Evolutionary conservation across 2,888 invertebrate species (phyloP), one percentile per base, ranked within the genome.

Genomic region (Pardosa pseudoannulata): DNA sequence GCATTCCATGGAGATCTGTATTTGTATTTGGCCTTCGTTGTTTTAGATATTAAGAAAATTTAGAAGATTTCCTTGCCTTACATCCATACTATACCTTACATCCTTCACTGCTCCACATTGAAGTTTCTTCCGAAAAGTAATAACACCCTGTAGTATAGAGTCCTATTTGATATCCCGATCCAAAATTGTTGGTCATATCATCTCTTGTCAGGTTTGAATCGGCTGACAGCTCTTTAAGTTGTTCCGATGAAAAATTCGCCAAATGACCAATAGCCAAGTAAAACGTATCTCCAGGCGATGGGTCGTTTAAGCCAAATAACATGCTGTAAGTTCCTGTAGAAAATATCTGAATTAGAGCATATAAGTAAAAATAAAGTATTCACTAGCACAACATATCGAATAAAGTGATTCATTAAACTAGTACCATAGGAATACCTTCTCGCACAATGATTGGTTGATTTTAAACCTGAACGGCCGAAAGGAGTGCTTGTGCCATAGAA

Each of bases 101-200:
- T 2, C 91, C 91, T 23, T 89, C 88, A 29, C 89, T 88, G 9
- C 88, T 88, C 90, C 90, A 90, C 0, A 81, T 87, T 0, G 89
- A 87, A 0, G 65, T 74, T 0, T 75, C 79, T 29, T 90, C 89
- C n/a, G 91, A 89, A 78, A 89, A 90, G 85, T 89, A 92, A 56
- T 90, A 90, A 88, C 92, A 92, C 0, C 91, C 91, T 5, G 91
- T 89, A 11, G 90, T 89, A 80, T 89, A 90, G 0, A 91, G 88
- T 0, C 89, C 87, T 3, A 92, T 79, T 19, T 89, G 88, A 88
- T 91, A 92, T 71, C 90, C 89, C 11, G 90, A 89, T 1, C 89
- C 88, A 87, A 91, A 91, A 7, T 88, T 80, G 5, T 88, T 88
- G 7, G 76, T 87, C 50, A 90, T 78, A 3, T 88, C 88, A 36